Conservation (phyloP, 2,888 invertebrate genomes). For the Rotaria macrura region DNA sequence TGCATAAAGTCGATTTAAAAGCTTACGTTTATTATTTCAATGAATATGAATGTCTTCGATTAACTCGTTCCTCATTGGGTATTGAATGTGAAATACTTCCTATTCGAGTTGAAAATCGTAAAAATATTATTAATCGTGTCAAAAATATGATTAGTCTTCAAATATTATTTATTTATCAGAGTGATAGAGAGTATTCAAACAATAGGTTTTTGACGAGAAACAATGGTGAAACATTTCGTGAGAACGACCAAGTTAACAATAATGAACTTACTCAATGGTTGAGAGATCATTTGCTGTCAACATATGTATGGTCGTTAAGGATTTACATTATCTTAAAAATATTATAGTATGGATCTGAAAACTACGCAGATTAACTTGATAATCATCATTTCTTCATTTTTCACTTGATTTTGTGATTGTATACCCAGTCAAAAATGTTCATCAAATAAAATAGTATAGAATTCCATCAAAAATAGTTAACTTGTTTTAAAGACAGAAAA, state of each 20-base stretch:
- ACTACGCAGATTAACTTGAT: too few relatives aligned
- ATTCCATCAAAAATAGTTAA: too few relatives aligned
- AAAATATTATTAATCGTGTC: not conserved
- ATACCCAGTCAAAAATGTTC: too few relatives aligned
- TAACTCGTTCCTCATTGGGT: not conserved
- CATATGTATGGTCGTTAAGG: too few relatives aligned
- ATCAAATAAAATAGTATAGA: too few relatives aligned
- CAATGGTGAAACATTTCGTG: not conserved
- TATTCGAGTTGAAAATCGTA: not conserved
- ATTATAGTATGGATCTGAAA: too few relatives aligned
- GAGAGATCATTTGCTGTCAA: not conserved
- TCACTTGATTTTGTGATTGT: too few relatives aligned
- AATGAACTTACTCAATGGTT: not conserved
- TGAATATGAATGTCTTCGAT: not conserved
- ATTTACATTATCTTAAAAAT: too few relatives aligned
- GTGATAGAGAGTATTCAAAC: not conserved
- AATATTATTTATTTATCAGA: not conserved
- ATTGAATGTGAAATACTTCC: not conserved
- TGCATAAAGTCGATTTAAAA: too few relatives aligned
- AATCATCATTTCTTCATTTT: too few relatives aligned
- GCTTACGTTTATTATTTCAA: not conserved
- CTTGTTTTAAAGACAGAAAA: too few relatives aligned
- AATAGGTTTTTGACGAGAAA: not conserved
- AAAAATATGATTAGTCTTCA: not conserved
- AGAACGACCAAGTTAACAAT: too few relatives aligned